Conservation (phyloP, 2,888 invertebrate species). For the Patella ulyssiponensis region DNA sequence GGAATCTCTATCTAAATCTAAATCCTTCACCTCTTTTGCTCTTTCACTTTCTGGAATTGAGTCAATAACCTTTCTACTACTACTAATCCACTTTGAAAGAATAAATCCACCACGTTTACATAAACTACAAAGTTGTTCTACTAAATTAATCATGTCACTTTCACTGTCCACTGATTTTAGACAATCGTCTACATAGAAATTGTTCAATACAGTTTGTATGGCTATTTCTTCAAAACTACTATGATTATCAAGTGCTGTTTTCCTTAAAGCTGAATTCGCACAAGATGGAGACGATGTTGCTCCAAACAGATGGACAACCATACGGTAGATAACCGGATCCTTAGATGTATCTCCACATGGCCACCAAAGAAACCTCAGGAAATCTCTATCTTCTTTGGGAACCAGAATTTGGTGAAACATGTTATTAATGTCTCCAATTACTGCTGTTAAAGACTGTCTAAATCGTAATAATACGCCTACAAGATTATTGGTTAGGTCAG, state of each 20-base stretch:
- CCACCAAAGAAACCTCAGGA: constrained; percentile 41
- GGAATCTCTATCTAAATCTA: constrained; percentile 11
- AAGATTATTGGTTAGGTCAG: constrained; percentile 43
- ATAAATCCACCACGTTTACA: constrained; percentile 31
- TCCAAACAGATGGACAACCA: constrained; percentile 24
- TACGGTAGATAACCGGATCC: background rate
- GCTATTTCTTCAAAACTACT: background rate
- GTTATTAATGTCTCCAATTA: constrained; percentile 40
- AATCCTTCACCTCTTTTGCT: no score
- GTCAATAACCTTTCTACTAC: constrained; percentile 34
- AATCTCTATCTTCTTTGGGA: constrained; percentile 29
- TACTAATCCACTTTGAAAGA: constrained; percentile 40
- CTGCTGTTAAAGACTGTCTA: constrained; percentile 36
- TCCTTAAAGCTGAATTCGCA: constrained; percentile 20
- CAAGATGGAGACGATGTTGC: constrained; percentile 19
- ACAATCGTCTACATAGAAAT: constrained; percentile 35
- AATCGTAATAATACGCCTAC: constrained; percentile 42
- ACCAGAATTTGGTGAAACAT: constrained; percentile 39
- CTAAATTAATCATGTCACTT: constrained; percentile 2
- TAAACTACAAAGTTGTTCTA: background rate
- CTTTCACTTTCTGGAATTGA: constrained; percentile 31
- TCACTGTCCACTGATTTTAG: constrained; percentile 18
- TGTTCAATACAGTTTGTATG: constrained; percentile 19
- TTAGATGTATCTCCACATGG: background rate
- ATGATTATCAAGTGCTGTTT: constrained; percentile 8